These are phyloP conservation scores for Petaurus breviceps DNA, from an alignment of 2,113 vertebrate genomes.

Conservation along the genomic window DNA sequence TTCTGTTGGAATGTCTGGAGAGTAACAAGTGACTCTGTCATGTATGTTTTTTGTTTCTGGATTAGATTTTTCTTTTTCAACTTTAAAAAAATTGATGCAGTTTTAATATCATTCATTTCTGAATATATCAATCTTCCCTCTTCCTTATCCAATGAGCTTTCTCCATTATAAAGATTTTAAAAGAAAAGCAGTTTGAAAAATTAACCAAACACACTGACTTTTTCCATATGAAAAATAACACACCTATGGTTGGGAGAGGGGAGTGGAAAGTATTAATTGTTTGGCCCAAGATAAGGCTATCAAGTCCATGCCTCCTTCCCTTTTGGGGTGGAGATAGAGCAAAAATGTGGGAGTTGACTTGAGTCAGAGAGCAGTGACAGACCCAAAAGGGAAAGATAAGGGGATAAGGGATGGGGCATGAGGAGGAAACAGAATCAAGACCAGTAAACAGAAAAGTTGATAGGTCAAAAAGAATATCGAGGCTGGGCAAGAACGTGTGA, in stretches of 20 bases:
- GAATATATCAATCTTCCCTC: neutral
- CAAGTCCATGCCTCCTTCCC: neutral
- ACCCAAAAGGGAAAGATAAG: neutral
- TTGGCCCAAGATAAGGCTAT: neutral
- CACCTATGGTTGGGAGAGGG: neutral
- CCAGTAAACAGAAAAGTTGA: neutral
- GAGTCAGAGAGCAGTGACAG: neutral
- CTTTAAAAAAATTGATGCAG: neutral
- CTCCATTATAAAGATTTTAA: neutral
- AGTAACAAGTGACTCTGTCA: no score
- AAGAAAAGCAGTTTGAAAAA: neutral
- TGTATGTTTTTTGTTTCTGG: neutral
- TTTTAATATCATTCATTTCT: neutral
- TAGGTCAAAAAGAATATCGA: neutral
- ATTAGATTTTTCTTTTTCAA: neutral
- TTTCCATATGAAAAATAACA: neutral
- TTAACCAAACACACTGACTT: neutral
- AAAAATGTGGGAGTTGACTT: neutral
- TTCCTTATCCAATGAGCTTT: neutral
- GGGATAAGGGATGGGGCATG: neutral
- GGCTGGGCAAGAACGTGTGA: neutral
- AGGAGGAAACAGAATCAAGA: neutral
- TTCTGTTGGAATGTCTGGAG: neutral
- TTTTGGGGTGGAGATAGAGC: neutral
- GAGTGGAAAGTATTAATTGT: neutral